Percentiles rank a stretch among this genome's conserved stretches.
These are phyloP conservation scores for Poeciliopsis gracilis DNA, from an alignment of 2,797 vertebrate genomes.

Conservation along the genomic window DNA sequence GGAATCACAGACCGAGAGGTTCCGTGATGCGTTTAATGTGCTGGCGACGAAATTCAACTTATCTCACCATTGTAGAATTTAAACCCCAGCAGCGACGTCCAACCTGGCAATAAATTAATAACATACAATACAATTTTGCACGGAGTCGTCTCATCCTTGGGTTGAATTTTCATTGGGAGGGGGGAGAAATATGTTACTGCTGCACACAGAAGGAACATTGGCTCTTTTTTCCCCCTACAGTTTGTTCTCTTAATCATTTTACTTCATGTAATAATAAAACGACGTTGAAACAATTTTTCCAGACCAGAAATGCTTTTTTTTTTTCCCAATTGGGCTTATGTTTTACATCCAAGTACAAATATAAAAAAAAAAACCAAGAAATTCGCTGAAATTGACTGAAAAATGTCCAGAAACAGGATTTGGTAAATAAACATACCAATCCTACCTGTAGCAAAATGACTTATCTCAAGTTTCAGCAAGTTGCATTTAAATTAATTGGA, in stretches of 20 bases:
- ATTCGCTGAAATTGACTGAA: neutral
- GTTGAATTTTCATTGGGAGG: neutral
- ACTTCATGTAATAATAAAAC: neutral
- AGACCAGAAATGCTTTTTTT: neutral
- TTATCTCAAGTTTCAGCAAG: neutral
- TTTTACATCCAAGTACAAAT: neutral
- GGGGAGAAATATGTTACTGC: neutral
- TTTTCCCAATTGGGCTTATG: neutral
- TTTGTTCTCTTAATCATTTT: neutral
- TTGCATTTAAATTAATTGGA: neutral
- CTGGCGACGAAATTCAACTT: neutral
- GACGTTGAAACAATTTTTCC: neutral
- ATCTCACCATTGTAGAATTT: neutral
- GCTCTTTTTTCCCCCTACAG: too few species aligned
- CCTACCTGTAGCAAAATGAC: too few species aligned
- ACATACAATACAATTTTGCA: neutral
- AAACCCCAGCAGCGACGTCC: neutral
- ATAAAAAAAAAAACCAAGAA: neutral
- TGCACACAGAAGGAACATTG: neutral
- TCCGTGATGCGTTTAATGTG: neutral
- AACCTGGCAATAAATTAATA: neutral
- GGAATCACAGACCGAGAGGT: neutral
- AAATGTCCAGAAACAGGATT: neutral
- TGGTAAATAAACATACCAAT: neutral
- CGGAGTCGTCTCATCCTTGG: neutral